These are phyloP conservation scores for Nasonia vitripennis DNA, from an alignment of 1,140 invertebrate genomes.

Conservation along the genomic window DNA sequence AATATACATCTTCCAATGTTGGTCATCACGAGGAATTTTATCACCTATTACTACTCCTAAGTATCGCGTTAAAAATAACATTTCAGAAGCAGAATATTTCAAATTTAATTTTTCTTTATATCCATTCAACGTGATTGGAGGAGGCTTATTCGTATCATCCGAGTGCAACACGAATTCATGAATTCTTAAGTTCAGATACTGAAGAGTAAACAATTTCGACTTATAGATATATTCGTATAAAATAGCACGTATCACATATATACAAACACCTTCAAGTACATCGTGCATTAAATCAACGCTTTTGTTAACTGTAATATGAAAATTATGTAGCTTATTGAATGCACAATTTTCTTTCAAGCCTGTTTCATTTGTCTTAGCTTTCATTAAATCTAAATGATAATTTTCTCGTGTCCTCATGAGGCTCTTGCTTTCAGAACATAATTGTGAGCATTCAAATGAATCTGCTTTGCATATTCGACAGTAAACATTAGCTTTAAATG, in stretches of 20 bases:
- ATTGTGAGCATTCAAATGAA: constrained; percentile 44
- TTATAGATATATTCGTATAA: constrained; percentile 26
- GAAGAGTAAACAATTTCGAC: constrained; percentile 23
- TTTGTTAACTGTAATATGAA: constrained; percentile 67
- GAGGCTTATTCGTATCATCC: constrained; percentile 43
- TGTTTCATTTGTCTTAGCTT: constrained; percentile 18
- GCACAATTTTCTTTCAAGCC: constrained; percentile 67
- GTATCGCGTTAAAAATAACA: constrained; percentile 47
- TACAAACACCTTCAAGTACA: constrained; percentile 44
- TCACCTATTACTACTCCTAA: constrained; percentile 53
- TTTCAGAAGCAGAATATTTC: constrained; percentile 49
- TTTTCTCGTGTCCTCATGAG: constrained; percentile 48
- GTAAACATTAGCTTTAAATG: constrained; percentile 49
- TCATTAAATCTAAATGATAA: constrained; percentile 46
- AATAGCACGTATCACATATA: constrained; percentile 8
- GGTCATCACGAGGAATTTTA: constrained; percentile 37
- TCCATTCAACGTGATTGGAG: constrained; percentile 30
- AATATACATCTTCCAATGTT: constrained; percentile 50
- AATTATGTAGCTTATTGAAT: constrained; percentile 63
- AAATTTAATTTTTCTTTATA: constrained; percentile 44
- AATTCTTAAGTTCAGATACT: constrained; percentile 36
- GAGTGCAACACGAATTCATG: neutral
- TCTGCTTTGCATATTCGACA: constrained; percentile 53
- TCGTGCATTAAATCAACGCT: constrained; percentile 57
- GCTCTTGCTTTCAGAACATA: constrained; percentile 29